Percentiles rank a stretch among this genome's conserved stretches.
Conservation (phyloP, 23 tunicate species). For the Ciona savignyi region DNA sequence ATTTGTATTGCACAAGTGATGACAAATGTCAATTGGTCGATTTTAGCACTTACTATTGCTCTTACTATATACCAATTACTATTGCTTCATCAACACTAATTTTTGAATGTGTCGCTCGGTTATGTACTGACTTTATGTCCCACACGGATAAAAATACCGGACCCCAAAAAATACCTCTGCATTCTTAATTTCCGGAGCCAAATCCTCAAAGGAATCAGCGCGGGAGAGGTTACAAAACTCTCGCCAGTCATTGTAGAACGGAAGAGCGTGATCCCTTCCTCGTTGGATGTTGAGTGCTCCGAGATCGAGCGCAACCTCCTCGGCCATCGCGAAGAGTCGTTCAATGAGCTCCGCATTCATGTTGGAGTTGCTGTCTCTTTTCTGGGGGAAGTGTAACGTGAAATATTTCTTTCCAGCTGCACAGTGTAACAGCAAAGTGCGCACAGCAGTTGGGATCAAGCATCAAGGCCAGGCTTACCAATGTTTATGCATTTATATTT, state of each 20-base stretch:
- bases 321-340: conserved; percentile 78
- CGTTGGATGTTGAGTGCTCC: conserved; percentile 96
- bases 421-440: too few relatives aligned
- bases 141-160: too few relatives aligned
- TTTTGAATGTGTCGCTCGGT: too few relatives aligned
- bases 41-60: too few relatives aligned
- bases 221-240: conserved; percentile 63
- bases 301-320: conserved; percentile 94
- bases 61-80: too few relatives aligned
- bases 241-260: conserved; percentile 93
- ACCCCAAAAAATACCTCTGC: conserved; percentile 39
- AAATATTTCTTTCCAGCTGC: neutral
- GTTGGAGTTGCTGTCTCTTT: conserved; percentile 80
- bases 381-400: conserved; percentile 18
- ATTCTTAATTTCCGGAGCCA: conserved; percentile 60
- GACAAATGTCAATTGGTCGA: too few relatives aligned
- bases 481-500: neutral
- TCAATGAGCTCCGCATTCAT: conserved; percentile 89
- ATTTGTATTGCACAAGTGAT: too few relatives aligned
- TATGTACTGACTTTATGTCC: too few relatives aligned
- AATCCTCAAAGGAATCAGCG: conserved; percentile 66
- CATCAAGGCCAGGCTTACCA: too few relatives aligned
- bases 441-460: too few relatives aligned
- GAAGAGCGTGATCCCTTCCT: conserved; percentile 94
- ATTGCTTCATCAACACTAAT: too few relatives aligned